Conservation (phyloP, 2,113 vertebrate genomes). For the Sebastes schlegelii region DNA sequence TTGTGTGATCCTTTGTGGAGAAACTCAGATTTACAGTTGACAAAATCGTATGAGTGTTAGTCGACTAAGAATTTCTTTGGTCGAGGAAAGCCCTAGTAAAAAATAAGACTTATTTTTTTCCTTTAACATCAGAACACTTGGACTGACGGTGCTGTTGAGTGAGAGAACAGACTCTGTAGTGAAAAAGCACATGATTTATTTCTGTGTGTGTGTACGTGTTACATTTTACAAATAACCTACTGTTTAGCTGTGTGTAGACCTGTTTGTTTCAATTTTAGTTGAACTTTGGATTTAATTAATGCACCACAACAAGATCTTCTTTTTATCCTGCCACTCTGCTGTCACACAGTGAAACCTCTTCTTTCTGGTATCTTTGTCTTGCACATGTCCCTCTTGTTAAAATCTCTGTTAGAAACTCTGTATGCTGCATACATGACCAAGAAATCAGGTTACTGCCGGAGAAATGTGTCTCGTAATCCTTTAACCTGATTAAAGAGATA, state of each 20-base stretch:
- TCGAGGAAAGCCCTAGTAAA: too few relatives aligned
- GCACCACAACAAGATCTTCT: background rate
- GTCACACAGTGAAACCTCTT: background rate
- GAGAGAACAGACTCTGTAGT: background rate
- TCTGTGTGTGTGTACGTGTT: background rate
- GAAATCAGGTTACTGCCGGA: background rate
- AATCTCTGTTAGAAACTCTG: background rate
- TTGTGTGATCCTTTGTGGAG: too few relatives aligned
- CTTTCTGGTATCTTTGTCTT: background rate
- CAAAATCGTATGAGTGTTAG: too few relatives aligned
- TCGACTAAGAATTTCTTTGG: too few relatives aligned
- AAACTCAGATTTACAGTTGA: too few relatives aligned
- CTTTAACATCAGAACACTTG: background rate
- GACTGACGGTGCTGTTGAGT: background rate
- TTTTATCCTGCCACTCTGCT: background rate
- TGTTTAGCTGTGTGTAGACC: constrained; percentile 18
- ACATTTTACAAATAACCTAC: constrained; percentile 15
- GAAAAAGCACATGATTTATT: background rate
- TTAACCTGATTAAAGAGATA: constrained; percentile 7
- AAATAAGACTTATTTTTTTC: too few relatives aligned
- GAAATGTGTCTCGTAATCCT: background rate
- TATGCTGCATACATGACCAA: background rate
- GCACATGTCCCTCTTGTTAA: background rate
- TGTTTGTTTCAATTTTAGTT: constrained; percentile 13
- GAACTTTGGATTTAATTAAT: constrained; percentile 11